These are phyloP conservation scores for Oxyruncus cristatus DNA, from an alignment of 2,113 vertebrate species.

Conservation along the genomic window DNA sequence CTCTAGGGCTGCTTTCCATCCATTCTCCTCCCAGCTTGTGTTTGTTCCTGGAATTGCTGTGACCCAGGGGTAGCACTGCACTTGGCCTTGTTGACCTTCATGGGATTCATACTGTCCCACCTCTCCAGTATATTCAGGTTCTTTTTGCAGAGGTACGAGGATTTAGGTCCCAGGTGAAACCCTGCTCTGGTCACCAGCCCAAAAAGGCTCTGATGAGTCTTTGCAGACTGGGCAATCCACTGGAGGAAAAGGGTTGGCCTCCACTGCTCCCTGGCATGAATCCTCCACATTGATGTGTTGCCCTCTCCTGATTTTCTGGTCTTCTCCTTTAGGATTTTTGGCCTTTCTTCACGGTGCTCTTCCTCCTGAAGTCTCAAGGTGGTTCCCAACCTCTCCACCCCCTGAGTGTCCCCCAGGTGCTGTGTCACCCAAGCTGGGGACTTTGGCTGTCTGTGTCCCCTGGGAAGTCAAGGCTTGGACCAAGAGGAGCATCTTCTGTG, in stretches of 20 bases:
- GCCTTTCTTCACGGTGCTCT: not conserved
- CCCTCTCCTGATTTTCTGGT: not conserved
- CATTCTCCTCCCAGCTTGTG: too few relatives aligned
- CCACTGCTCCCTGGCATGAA: not conserved
- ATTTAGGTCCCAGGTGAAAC: not conserved
- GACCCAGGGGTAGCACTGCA: too few relatives aligned
- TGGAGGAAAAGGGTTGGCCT: not conserved
- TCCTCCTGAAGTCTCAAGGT: not conserved
- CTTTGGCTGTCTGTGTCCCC: not conserved
- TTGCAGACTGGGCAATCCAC: not conserved
- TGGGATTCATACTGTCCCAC: too few relatives aligned
- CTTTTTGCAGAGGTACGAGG: too few relatives aligned
- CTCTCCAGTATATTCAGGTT: too few relatives aligned
- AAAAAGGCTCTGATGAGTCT: not conserved
- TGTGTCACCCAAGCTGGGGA: not conserved
- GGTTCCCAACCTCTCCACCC: not conserved
- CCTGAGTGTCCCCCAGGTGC: not conserved
- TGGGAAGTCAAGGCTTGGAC: not conserved
- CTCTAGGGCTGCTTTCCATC: too few relatives aligned
- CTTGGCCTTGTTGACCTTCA: too few relatives aligned
- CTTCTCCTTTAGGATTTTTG: not conserved
- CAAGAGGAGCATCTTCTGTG: not conserved
- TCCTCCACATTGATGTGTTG: rapidly evolving
- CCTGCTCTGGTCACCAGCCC: not conserved
- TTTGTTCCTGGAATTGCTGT: too few relatives aligned